These are phyloP conservation scores for Apogon talboti DNA, from an alignment of 2,797 vertebrate genomes.

Conservation along the genomic window DNA sequence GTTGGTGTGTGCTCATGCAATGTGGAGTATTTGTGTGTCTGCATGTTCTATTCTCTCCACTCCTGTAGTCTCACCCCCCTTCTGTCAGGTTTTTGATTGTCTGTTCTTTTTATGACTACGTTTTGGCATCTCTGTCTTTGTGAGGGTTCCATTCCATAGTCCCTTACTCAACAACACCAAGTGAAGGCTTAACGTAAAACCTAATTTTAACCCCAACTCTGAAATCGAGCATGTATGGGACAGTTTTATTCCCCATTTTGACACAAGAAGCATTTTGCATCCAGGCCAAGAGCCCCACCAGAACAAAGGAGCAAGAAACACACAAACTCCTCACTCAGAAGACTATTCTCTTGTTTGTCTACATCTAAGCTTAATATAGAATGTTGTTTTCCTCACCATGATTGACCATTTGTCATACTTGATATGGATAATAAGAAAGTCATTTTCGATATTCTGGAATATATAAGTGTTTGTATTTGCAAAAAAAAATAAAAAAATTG, in stretches of 20 bases:
- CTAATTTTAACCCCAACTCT: too few relatives aligned
- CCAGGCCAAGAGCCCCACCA: too few relatives aligned
- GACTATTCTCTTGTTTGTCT: slow-evolving; percentile 1
- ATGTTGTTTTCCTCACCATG: slow-evolving; percentile 13
- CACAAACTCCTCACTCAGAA: not conserved
- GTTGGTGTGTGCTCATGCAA: slow-evolving; percentile 7
- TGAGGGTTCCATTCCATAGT: too few relatives aligned
- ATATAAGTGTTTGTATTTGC: not conserved
- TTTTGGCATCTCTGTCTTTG: slow-evolving; percentile 3
- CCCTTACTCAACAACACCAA: too few relatives aligned
- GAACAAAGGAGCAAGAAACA: too few relatives aligned
- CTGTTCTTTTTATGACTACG: slow-evolving; percentile 11
- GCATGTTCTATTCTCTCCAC: slow-evolving; percentile 20
- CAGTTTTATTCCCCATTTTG: too few relatives aligned
- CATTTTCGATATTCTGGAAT: not conserved
- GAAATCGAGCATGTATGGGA: too few relatives aligned
- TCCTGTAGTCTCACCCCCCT: not conserved
- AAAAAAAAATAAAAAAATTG: slow-evolving; percentile 3
- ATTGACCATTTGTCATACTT: slow-evolving; percentile 16
- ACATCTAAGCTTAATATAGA: slow-evolving; percentile 23
- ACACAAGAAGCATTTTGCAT: too few relatives aligned
- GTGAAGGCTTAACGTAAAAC: too few relatives aligned
- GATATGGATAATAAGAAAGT: slow-evolving; percentile 24
- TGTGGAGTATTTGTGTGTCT: slow-evolving; percentile 17
- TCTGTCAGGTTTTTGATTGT: slow-evolving; percentile 21